Percentiles rank a stretch among this genome's conserved stretches.
These are phyloP conservation scores for Collichthys lucidus DNA, from an alignment of 2,113 vertebrate genomes.

Conservation along the genomic window DNA sequence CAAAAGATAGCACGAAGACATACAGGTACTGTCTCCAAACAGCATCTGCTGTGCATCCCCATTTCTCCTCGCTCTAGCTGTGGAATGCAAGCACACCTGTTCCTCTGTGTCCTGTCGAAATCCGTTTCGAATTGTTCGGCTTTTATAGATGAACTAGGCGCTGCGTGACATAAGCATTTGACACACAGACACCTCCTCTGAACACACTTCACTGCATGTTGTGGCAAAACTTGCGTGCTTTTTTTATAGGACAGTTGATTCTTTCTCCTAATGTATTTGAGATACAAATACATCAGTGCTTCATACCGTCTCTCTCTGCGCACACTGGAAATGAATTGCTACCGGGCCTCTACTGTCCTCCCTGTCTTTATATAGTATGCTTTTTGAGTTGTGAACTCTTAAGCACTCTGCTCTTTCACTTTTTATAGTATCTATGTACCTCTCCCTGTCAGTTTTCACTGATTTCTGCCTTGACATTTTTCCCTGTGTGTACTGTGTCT, in stretches of 20 bases:
- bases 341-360: constrained; percentile 37
- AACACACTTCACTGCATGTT: constrained; percentile 71
- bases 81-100: constrained; percentile 60
- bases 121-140: constrained; percentile 54
- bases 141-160: constrained; percentile 50
- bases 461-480: constrained; percentile 49
- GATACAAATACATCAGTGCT: constrained; percentile 63
- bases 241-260: constrained; percentile 29
- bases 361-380: constrained; percentile 57
- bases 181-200: constrained; percentile 46
- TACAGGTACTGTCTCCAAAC: constrained; percentile 79
- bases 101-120: constrained; percentile 46
- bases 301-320: constrained; percentile 44
- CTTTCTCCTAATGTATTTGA: constrained; percentile 54
- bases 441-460: constrained; percentile 57
- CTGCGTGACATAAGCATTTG: constrained; percentile 43
- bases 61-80: constrained; percentile 53
- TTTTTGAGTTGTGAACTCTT: constrained; percentile 43
- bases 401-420: constrained; percentile 40
- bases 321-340: constrained; percentile 51
- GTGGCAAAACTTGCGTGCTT: constrained; percentile 48
- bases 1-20: constrained; percentile 83
- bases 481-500: constrained; percentile 35
- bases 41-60: constrained; percentile 26
- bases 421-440: constrained; percentile 49